Conservation (phyloP, 2,797 vertebrate species). For the Gymnoscopelus microlampas region DNA sequence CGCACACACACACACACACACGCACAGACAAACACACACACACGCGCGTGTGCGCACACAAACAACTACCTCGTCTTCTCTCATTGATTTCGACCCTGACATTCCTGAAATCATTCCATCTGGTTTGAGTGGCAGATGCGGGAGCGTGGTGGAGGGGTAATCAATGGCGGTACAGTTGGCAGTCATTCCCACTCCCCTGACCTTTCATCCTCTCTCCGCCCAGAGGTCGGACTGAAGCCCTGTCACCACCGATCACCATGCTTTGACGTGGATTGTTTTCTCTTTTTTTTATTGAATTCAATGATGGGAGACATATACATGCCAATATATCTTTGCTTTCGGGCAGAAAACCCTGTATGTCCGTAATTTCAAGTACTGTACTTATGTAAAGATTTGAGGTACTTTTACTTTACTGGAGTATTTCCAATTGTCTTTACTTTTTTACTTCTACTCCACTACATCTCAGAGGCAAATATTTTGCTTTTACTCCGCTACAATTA, state of each 20-base stretch:
- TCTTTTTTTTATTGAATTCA: constrained; percentile 4
- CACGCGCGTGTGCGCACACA: background rate
- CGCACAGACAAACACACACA: no score
- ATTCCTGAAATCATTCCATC: constrained; percentile 65
- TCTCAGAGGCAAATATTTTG: no score
- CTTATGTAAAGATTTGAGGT: no score
- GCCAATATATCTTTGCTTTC: background rate
- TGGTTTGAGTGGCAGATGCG: constrained; percentile 67
- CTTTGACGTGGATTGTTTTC: constrained; percentile 38
- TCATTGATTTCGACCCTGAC: constrained; percentile 56
- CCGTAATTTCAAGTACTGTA: no score
- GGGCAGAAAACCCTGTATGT: no score
- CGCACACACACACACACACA: constrained; percentile 5
- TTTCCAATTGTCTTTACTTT: no score
- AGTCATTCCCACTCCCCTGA: constrained; percentile 67
- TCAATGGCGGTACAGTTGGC: constrained; percentile 71
- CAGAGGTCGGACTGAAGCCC: constrained; percentile 66
- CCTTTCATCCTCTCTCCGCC: constrained; percentile 67
- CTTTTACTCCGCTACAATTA: no score
- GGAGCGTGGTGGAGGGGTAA: constrained; percentile 66
- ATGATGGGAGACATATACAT: constrained; percentile 19
- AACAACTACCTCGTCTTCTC: constrained; percentile 38
- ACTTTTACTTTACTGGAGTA: no score
- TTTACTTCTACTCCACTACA: no score
- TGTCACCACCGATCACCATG: constrained; percentile 47